Conservation (phyloP, 2,797 vertebrate species). For the Peromyscus melanophrys region DNA sequence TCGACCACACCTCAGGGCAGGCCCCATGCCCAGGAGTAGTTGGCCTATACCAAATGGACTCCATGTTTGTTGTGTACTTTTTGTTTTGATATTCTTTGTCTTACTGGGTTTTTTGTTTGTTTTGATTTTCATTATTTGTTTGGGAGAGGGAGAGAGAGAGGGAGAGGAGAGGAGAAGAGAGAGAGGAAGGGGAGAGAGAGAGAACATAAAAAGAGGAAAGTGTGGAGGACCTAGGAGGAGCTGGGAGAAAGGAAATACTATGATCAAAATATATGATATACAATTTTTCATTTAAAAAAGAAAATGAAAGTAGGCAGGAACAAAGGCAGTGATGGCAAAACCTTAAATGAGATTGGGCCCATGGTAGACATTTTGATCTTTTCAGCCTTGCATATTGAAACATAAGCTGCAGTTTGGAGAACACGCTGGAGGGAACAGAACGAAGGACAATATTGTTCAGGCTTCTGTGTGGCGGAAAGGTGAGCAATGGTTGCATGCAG, state of each 20-base stretch:
- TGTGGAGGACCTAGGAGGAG: not conserved
- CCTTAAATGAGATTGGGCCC: not conserved
- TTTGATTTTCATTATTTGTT: not conserved
- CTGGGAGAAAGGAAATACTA: not conserved
- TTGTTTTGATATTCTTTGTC: not conserved
- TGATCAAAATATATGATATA: not conserved
- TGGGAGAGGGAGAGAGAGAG: not conserved
- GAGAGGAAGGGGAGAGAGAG: too few species aligned
- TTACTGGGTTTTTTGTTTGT: not conserved
- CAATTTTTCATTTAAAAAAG: not conserved
- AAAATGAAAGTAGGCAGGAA: slow-evolving; percentile 45
- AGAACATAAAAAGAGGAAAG: not conserved
- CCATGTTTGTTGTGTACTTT: not conserved
- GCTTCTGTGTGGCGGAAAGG: not conserved
- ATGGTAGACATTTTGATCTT: slow-evolving; percentile 33
- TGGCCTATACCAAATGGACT: not conserved
- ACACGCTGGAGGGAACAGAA: not conserved
- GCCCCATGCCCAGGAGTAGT: not conserved
- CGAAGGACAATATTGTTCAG: not conserved
- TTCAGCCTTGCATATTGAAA: slow-evolving; percentile 42
- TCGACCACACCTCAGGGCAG: not conserved
- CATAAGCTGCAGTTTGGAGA: slow-evolving; percentile 3
- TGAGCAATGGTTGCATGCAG: not conserved
- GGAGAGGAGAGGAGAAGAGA: not conserved
- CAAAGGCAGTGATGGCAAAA: not conserved